Conservation (phyloP, 2,888 invertebrate species). For the Heliconius cydno region DNA sequence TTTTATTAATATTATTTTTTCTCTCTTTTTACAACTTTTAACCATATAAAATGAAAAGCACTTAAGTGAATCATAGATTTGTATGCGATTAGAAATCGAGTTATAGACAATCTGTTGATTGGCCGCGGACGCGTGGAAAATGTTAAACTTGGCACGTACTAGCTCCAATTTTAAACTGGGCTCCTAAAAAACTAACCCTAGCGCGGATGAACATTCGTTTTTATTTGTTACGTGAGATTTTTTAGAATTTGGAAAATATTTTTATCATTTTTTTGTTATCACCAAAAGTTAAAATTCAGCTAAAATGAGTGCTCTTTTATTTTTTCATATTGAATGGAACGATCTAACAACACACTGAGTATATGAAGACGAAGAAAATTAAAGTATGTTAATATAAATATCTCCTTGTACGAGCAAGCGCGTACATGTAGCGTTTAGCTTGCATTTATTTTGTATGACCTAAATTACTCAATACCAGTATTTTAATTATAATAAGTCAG, state of each 20-base stretch:
- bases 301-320: not conserved
- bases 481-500: too few species aligned
- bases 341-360: not conserved
- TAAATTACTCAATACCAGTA: too few species aligned
- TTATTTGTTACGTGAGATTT: constrained; percentile 8
- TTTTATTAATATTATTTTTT: not conserved
- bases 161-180: constrained; percentile 12
- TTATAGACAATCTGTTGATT: constrained; percentile 29
- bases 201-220: not conserved
- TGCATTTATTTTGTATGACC: too few species aligned
- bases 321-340: not conserved
- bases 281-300: not conserved
- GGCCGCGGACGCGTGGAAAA: constrained; percentile 28
- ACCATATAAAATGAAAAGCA: not conserved
- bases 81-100: constrained; percentile 18
- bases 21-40: not conserved
- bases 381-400: too few species aligned
- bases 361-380: too few species aligned
- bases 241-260: not conserved
- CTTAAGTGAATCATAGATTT: not conserved
- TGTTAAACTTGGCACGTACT: constrained; percentile 20
- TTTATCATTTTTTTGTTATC: not conserved
- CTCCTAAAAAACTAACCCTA: not conserved
- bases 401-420: too few species aligned
- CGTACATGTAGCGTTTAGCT: too few species aligned